Conservation (phyloP, 1,140 invertebrate genomes). For the Vanessa atalanta region DNA sequence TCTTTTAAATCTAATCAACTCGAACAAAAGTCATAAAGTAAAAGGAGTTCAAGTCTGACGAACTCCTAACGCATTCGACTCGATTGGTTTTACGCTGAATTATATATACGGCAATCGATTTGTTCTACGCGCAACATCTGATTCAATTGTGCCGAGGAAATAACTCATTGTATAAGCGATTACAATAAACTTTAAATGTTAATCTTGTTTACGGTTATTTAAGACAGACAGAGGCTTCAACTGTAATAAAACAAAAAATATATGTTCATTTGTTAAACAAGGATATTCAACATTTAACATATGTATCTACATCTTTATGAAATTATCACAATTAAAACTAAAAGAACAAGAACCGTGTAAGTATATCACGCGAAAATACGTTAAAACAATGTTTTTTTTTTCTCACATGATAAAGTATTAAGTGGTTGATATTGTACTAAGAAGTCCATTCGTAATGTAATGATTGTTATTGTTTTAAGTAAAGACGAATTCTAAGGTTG, state of each 20-base stretch:
- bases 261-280: too few relatives aligned
- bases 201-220: background rate
- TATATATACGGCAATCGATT: constrained; percentile 61
- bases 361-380: too few relatives aligned
- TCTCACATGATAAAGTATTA: too few relatives aligned
- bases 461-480: constrained; percentile 18
- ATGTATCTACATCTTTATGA: too few relatives aligned
- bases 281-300: too few relatives aligned
- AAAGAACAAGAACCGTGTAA: too few relatives aligned
- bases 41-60: constrained; percentile 20
- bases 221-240: too few relatives aligned
- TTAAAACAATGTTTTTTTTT: too few relatives aligned
- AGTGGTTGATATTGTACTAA: background rate
- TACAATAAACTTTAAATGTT: constrained; percentile 26
- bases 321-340: too few relatives aligned
- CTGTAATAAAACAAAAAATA: too few relatives aligned
- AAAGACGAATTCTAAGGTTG: constrained; percentile 25
- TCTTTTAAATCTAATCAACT: too few relatives aligned
- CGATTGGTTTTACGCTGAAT: constrained; percentile 47
- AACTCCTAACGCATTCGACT: constrained; percentile 28
- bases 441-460: background rate
- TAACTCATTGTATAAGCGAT: constrained; percentile 54
- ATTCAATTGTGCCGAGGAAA: constrained; percentile 59
- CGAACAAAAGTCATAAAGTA: constrained; percentile 5
- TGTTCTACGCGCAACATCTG: constrained; percentile 55